phyloP scores from a whole-genome alignment of 1,140 invertebrate genomes.

The Drosophila watanabei region DNA sequence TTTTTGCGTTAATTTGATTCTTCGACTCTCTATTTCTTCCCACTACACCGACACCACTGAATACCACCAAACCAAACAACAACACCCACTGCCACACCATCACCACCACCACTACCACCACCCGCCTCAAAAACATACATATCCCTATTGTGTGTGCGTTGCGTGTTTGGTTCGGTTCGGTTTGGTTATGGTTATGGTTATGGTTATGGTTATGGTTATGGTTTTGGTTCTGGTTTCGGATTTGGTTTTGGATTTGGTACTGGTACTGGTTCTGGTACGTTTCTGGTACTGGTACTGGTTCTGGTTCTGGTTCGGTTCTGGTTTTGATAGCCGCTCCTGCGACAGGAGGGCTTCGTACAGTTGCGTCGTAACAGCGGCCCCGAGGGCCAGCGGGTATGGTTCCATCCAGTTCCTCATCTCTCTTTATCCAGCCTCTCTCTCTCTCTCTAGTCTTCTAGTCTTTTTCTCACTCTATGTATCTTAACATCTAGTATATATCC shows the following conservation, averaged over 20 bases:
- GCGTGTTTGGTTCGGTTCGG: constrained; percentile 72
- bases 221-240: constrained; percentile 39
- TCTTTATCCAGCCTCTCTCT: constrained; percentile 67
- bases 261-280: constrained; percentile 42
- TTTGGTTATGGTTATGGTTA: constrained; percentile 47
- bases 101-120: constrained; percentile 34
- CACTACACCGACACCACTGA: constrained; percentile 40
- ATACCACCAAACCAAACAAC: constrained; percentile 15
- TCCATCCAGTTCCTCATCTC: constrained; percentile 64
- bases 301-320: constrained; percentile 54
- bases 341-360: constrained; percentile 85
- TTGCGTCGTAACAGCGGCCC: constrained; percentile 85
- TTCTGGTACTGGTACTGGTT: constrained; percentile 40
- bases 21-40: constrained; percentile 65
- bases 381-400: constrained; percentile 84
- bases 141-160: constrained; percentile 66
- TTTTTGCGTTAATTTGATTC: constrained; percentile 76
- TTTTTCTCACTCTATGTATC: constrained; percentile 26
- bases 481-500: constrained; percentile 26
- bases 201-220: constrained; percentile 51
- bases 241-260: constrained; percentile 48
- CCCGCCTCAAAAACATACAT: constrained; percentile 46
- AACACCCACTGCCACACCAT: constrained; percentile 32
- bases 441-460: constrained; percentile 38
- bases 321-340: constrained; percentile 79